Conservation (phyloP, 2,888 invertebrate species). For the Acleris cristana region DNA sequence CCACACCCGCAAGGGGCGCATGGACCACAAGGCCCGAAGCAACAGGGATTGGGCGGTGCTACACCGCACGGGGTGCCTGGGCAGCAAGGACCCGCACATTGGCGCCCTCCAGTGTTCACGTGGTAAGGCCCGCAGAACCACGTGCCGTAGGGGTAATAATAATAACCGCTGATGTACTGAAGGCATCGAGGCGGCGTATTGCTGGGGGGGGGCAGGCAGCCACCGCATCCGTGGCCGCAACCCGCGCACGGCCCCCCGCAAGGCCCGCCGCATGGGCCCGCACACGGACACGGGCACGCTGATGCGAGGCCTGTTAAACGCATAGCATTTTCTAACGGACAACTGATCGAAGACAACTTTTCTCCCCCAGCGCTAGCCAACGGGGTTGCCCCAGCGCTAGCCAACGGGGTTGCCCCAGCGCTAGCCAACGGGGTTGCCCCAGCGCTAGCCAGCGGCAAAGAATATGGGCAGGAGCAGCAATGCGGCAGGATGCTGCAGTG, state of each 20-base stretch:
- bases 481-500: no score
- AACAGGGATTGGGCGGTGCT: conserved; percentile 10
- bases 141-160: conserved; percentile 53
- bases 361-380: no score
- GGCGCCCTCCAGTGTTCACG: conserved; percentile 16
- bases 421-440: no score
- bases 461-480: no score
- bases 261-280: no score
- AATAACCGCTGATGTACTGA: conserved; percentile 51
- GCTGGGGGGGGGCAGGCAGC: conserved; percentile 41
- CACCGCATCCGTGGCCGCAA: conserved; percentile 26
- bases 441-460: no score
- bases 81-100: neutral
- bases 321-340: no score
- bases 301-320: no score
- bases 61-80: neutral
- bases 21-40: conserved; percentile 26
- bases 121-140: conserved; percentile 58
- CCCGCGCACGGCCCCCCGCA: neutral
- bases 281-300: no score
- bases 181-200: conserved; percentile 47
- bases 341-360: no score
- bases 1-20: conserved; percentile 25
- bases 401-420: no score
- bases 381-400: no score